Evolutionary conservation across 2,888 invertebrate species (phyloP).

Genomic region (Chrysodeixis includens): DNA sequence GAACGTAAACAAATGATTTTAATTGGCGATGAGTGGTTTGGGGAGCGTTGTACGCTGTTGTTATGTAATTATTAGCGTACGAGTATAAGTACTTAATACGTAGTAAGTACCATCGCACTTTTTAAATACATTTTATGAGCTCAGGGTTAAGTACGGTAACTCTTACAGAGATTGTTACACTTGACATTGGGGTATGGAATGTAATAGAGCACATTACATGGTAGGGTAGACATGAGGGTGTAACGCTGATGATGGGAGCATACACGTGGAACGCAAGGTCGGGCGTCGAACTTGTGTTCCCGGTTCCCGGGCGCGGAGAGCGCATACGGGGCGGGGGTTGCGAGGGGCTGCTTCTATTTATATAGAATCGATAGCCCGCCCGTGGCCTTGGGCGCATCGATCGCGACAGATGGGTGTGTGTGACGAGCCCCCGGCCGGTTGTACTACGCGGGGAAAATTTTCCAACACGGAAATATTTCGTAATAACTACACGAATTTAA

Average conservation of each 20-base stretch:
- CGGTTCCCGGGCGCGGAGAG: constrained; percentile 44
- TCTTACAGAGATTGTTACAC: no score
- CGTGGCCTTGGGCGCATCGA: constrained; percentile 87
- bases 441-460: constrained; percentile 45
- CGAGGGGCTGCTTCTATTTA: constrained; percentile 83
- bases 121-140: background rate
- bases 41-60: background rate
- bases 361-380: constrained; percentile 86
- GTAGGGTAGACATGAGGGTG: constrained; percentile 10
- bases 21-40: background rate
- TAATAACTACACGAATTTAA: constrained; percentile 14
- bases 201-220: background rate
- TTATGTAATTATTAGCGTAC: background rate
- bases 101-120: background rate
- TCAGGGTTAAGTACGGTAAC: no score
- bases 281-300: constrained; percentile 71
- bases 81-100: background rate
- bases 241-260: constrained; percentile 17
- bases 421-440: constrained; percentile 81
- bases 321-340: constrained; percentile 54
- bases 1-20: constrained; percentile 24
- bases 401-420: constrained; percentile 70
- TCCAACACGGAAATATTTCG: constrained; percentile 21
- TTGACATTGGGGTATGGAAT: no score
- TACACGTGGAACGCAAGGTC: constrained; percentile 76